A percentile compares a stretch with the other conserved stretches of the same genome.
phyloP scores from a whole-genome alignment of 1,140 invertebrate genomes.

The Drosophila watanabei region DNA sequence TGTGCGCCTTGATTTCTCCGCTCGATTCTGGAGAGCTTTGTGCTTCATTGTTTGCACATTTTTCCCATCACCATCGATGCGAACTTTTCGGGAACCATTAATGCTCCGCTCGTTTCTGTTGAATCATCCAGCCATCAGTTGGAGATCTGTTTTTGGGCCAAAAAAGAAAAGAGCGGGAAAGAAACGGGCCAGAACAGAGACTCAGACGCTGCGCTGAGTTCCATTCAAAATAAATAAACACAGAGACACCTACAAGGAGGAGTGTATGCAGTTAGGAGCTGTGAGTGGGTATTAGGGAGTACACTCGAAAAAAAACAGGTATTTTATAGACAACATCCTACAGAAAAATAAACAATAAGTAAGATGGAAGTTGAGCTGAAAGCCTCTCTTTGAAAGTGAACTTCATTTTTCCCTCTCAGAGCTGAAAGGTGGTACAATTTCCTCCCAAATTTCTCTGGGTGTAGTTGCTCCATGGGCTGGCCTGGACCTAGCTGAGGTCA shows the following conservation, averaged over 20 bases:
- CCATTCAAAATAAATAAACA: conserved; percentile 59
- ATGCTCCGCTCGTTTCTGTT: conserved; percentile 45
- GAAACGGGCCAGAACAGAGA: no score
- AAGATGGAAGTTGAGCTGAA: not conserved
- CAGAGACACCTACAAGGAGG: conserved; percentile 46
- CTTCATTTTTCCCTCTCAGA: not conserved
- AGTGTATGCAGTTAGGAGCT: conserved; percentile 19
- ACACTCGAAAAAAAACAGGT: not conserved
- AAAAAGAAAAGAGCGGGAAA: no score
- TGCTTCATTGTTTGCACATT: conserved; percentile 74
- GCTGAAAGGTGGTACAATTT: not conserved
- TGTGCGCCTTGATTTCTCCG: conserved; percentile 59
- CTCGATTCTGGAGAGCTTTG: conserved; percentile 63
- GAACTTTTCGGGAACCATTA: conserved; percentile 54
- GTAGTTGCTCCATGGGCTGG: not conserved
- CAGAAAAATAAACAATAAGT: not conserved
- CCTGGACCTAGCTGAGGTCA: no score
- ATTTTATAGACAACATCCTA: no score
- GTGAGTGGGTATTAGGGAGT: not conserved
- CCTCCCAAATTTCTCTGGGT: not conserved
- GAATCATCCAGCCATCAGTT: conserved; percentile 52
- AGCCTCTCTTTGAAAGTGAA: not conserved
- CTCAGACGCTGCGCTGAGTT: conserved; percentile 3
- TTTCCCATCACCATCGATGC: conserved; percentile 77
- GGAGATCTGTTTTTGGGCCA: conserved; percentile 10